phyloP scores from a whole-genome alignment of 2,888 invertebrate genomes.

The Chouioia cunea region DNA sequence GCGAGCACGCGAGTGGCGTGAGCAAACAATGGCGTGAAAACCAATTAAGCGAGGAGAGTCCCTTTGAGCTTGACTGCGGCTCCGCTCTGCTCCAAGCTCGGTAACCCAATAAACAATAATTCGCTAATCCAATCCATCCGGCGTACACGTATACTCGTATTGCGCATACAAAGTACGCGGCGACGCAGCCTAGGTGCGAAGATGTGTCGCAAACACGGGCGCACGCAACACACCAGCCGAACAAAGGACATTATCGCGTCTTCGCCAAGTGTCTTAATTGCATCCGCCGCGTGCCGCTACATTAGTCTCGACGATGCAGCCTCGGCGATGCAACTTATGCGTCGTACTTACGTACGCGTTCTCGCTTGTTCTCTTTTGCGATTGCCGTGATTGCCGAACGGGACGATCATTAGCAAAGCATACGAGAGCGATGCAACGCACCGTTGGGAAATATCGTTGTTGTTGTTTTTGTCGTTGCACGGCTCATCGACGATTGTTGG shows the following conservation, averaged over 20 bases:
- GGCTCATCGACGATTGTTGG: no score
- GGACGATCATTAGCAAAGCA: no score
- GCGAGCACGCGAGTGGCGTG: not conserved
- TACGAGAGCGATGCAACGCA: no score
- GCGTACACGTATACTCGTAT: not conserved
- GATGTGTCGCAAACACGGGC: no score
- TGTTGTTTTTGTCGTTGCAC: no score
- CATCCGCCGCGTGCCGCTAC: constrained; percentile 33
- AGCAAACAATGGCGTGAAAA: constrained; percentile 14
- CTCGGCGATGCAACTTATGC: no score
- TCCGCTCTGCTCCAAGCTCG: not conserved
- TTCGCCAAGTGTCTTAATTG: constrained; percentile 47
- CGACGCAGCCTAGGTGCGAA: no score
- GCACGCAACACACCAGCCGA: constrained; percentile 2
- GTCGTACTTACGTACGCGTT: no score
- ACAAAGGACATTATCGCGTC: constrained; percentile 47
- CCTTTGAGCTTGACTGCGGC: constrained; percentile 7
- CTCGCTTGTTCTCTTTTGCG: no score
- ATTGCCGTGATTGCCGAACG: no score
- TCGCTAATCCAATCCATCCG: constrained; percentile 26
- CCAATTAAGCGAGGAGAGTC: constrained; percentile 10
- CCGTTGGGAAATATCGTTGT: no score
- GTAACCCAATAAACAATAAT: constrained; percentile 42
- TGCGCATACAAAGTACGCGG: no score
- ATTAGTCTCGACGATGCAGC: constrained; percentile 12